Evolutionary conservation across 2,888 invertebrate species (phyloP).

Genomic region (Fissipunctia ypsillon): DNA sequence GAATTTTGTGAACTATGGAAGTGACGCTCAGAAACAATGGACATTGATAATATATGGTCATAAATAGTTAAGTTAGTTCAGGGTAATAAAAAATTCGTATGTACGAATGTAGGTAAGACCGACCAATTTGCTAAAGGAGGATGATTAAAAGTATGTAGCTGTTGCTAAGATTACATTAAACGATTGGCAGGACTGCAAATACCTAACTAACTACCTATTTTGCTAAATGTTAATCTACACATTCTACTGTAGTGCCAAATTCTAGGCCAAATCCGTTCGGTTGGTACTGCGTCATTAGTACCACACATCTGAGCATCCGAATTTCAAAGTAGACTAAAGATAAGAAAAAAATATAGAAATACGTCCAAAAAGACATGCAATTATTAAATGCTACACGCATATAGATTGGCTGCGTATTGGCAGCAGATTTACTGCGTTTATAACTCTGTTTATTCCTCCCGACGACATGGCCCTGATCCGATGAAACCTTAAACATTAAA

Average conservation of each 20-base stretch:
- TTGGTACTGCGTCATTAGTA: background rate
- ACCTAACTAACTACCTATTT: background rate
- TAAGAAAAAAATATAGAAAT: too few species aligned
- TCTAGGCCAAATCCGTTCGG: conserved; percentile 9
- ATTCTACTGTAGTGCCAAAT: conserved; percentile 17
- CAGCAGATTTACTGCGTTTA: too few species aligned
- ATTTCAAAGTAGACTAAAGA: too few species aligned
- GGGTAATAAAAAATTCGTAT: too few species aligned
- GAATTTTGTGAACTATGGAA: background rate
- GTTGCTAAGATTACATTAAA: background rate
- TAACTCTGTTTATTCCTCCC: background rate
- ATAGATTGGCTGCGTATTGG: background rate
- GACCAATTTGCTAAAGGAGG: background rate
- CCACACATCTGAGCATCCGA: background rate
- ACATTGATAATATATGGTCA: too few species aligned
- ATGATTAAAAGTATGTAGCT: background rate
- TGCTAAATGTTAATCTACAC: background rate
- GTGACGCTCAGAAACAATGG: too few species aligned
- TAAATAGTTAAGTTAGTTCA: too few species aligned
- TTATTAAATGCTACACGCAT: too few species aligned
- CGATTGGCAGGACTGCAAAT: background rate
- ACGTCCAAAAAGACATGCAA: too few species aligned
- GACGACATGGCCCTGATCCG: too few species aligned
- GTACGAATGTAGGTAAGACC: background rate
- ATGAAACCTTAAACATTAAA: too few species aligned